Evolutionary conservation across 2,888 invertebrate species (phyloP), one percentile per base, ranked within the genome.

Genomic region (Drosophila multiciliata): DNA sequence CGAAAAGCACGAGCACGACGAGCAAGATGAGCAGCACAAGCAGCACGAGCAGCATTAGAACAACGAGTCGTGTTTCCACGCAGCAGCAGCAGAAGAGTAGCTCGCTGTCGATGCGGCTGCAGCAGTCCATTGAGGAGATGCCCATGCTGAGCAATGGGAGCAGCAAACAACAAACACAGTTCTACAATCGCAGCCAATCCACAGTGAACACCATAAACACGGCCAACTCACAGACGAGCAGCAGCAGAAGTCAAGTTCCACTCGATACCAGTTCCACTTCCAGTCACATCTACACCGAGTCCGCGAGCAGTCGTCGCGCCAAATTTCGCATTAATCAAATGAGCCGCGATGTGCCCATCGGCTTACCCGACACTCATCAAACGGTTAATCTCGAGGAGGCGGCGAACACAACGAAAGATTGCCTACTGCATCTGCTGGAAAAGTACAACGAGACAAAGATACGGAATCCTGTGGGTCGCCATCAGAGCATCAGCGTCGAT

Each of bases 401-500:
- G 49, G 95, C 96, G 15, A 95, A 95, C 73, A 95, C 95, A 58
- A 96, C 97, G 32, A 97, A 97, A 92, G 96, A 97, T 91, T 94
- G 97, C 55, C 93, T 97, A 45, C 91, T 97, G 35, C 96, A 96
- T 90, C 93, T 97, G 66, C 92, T 97, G 58, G 96, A 96, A 80
- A 96, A 96, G 91, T 97, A 97, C 95, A 92, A 92, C 49, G 96
- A 96, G 53, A 94, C 94, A 6, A 90, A 91, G 78, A 89, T 83
- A 93, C 95, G 73, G 33, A 92, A 91, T 67, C 90, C 91, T 0
- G 94, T 95, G 4, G 94, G 95, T 0, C 90, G 94, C 45, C 96
- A 96, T 81, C 96, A 96, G 86, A 96, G 96, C 23, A 95, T 97
- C 80, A 96, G 97, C 35, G 93, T 96, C 59, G 97, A 97, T 86